Evolutionary conservation across 2,113 vertebrate genomes (phyloP).

Genomic region (Oceanites oceanicus): DNA sequence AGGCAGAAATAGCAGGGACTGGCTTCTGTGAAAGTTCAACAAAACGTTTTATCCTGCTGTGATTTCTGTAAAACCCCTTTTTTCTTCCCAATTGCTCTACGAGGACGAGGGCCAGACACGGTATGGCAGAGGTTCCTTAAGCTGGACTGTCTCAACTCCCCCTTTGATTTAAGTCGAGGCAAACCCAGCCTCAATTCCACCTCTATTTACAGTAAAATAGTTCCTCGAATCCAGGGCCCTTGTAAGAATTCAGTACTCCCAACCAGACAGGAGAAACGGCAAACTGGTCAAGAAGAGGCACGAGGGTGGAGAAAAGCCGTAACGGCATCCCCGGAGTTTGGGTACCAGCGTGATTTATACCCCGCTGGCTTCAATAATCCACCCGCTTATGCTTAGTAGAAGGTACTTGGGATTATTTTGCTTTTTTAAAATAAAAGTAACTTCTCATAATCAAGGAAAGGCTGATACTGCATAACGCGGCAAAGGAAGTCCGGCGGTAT

Average conservation of each 20-base stretch:
- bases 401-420: background rate
- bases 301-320: background rate
- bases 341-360: background rate
- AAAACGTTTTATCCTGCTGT: background rate
- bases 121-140: background rate
- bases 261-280: background rate
- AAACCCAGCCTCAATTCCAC: background rate
- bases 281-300: background rate
- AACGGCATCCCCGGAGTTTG: accelerated
- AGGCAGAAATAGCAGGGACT: background rate
- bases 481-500: background rate
- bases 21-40: background rate
- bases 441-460: background rate
- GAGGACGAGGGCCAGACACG: background rate
- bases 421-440: background rate
- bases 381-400: background rate
- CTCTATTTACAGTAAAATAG: background rate
- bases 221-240: background rate
- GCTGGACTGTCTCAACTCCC: background rate
- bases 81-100: background rate
- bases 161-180: background rate
- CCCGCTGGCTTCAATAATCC: background rate
- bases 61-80: background rate
- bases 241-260: background rate
- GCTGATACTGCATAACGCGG: background rate